phyloP scores from a whole-genome alignment of 2,797 vertebrate species.

The Ataeniobius toweri region DNA sequence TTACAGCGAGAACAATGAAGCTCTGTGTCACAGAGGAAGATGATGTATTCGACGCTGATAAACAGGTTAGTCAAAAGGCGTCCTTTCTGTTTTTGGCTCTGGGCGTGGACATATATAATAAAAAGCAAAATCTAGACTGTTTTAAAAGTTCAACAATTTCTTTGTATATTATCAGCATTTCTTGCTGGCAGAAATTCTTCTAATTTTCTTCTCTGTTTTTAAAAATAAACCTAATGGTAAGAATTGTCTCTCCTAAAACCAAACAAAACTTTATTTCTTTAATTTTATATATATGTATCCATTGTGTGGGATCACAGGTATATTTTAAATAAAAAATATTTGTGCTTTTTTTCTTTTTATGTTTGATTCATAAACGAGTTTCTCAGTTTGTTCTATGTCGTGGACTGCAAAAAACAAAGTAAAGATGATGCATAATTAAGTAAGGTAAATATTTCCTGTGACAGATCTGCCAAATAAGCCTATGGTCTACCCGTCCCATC shows the following conservation, averaged over 20 bases:
- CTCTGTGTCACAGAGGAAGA: constrained; percentile 1
- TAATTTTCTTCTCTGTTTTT: not conserved
- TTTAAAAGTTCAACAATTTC: not conserved
- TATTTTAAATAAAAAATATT: not conserved
- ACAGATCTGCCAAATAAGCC: constrained; percentile 65
- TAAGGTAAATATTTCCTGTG: constrained; percentile 68
- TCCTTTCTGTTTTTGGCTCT: not conserved
- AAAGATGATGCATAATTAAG: constrained; percentile 71
- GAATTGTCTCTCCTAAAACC: not conserved
- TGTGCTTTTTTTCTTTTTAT: not conserved
- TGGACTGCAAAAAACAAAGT: constrained; percentile 46
- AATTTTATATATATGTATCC: not conserved
- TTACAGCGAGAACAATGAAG: constrained; percentile 6
- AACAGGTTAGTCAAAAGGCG: not conserved
- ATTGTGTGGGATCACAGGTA: not conserved
- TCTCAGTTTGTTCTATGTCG: not conserved
- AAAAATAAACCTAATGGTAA: not conserved
- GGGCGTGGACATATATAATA: not conserved
- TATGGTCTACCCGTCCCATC: constrained; percentile 55
- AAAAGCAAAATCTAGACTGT: not conserved
- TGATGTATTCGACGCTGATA: not conserved
- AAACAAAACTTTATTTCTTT: not conserved
- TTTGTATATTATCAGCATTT: not conserved
- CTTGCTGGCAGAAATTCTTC: not conserved
- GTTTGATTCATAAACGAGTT: not conserved